Evolutionary conservation across 2,888 invertebrate species (phyloP).

Genomic region (Nineta flava): DNA sequence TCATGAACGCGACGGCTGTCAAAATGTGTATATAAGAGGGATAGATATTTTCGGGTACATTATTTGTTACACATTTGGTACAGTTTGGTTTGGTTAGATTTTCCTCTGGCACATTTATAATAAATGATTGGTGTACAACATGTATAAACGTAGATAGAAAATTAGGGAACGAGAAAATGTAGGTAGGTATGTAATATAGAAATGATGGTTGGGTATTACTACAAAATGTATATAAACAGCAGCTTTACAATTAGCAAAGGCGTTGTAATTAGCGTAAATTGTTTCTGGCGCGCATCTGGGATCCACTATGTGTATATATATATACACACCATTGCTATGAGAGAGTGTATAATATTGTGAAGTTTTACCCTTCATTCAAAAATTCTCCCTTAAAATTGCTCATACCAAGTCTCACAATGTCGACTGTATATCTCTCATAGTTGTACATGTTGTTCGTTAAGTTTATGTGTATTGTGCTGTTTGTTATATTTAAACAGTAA

Average conservation of each 20-base stretch:
- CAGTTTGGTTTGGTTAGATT: constrained; percentile 2
- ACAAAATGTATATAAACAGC: background rate
- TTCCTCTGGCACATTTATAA: constrained; percentile 8
- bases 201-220: background rate
- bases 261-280: constrained; percentile 13
- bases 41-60: background rate
- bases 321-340: no score
- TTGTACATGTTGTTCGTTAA: no score
- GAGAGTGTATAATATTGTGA: no score
- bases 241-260: constrained; percentile 12
- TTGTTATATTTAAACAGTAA: no score
- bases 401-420: background rate
- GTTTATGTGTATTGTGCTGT: no score
- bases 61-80: background rate
- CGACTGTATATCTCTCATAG: no score
- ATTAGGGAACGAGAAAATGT: background rate
- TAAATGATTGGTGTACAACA: constrained; percentile 9
- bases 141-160: background rate
- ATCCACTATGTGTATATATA: background rate
- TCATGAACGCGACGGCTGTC: constrained; percentile 1
- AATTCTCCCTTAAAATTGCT: background rate
- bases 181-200: background rate
- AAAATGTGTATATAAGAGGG: background rate
- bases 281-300: constrained; percentile 8
- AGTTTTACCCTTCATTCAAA: background rate